Base-by-base conservation (phyloP, 2,888 invertebrate species). In the Alcis repandata region DNA sequence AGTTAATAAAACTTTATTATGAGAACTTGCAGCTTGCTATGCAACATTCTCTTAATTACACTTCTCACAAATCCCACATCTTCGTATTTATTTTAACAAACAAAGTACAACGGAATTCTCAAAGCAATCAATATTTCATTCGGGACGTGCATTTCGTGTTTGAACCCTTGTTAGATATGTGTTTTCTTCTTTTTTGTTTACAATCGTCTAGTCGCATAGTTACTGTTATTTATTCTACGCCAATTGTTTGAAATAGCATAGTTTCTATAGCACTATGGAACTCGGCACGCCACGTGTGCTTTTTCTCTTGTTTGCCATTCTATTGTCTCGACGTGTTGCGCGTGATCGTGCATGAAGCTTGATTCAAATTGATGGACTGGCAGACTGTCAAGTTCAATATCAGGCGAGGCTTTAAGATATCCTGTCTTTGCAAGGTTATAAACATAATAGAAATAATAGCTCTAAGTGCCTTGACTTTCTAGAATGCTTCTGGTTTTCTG, bases 61-160 rank as follows among this genome's bases (percentile, higher is more conserved):
- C 46, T 48, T 51, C 10, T 27, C 17, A 17, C 32, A 19, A 43
- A 32, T 17, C 17, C 15, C 43, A 53, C 22, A 36, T 20, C 41
- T 13, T 3, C 33, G 36, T 36, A 33, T 53, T 9, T n/a, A 6
- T 8, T 41, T 32, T 17, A 43, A 10, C 43, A 27, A 17, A 6
- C 36, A 49, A 49, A 51, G 19, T 13, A 11, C 15, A 7, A 19
- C 41, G 54, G 20, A 41, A 45, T 57, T 57, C 57, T 32, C 49
- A 49, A 20, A 46, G 20, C 51, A 67, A 53, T 22, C 68, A n/a
- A 57, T 68, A 67, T 59, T 63, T 69, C 53, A 68, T 53, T 59
- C 22, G 9, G 58, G 48, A 62, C 62, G 61, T 70, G 54, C 69
- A 19, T 61, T 36, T 19, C 53, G 38, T 45, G 49, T 48, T 45